Percentiles rank a stretch among this genome's conserved stretches.
Evolutionary conservation across 2,113 vertebrate species (phyloP).

Genomic region (Rhinolophus sinicus): DNA sequence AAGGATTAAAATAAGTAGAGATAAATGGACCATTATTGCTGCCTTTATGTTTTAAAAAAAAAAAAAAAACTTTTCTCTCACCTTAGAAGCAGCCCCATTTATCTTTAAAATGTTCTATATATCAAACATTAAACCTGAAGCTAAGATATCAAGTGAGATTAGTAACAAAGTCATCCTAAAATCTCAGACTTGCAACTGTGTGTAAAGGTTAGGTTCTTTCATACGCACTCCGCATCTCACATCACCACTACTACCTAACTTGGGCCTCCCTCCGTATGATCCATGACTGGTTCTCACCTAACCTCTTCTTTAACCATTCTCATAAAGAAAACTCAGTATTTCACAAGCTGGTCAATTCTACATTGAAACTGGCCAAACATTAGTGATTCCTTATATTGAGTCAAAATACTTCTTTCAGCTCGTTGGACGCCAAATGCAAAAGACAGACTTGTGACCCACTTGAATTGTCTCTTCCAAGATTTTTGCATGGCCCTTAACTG

Average conservation of each 20-base stretch:
- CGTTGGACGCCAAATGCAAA: not conserved
- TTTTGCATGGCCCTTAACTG: not conserved
- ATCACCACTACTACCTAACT: not conserved
- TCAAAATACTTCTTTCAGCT: not conserved
- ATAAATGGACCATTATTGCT: not conserved
- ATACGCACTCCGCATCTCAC: not conserved
- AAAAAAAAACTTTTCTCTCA: not conserved
- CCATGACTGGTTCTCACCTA: not conserved
- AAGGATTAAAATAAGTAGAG: not conserved
- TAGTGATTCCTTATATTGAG: not conserved
- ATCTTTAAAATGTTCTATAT: not conserved
- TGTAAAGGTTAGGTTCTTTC: not conserved
- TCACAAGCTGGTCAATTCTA: not conserved
- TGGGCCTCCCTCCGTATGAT: not conserved
- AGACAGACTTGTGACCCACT: not conserved
- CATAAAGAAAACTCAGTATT: not conserved
- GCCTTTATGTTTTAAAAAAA: not conserved
- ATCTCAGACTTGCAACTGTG: not conserved
- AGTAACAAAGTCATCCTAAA: constrained; percentile 40
- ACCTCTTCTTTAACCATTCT: not conserved
- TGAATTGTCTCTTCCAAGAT: not conserved
- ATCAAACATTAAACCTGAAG: not conserved
- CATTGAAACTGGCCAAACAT: not conserved
- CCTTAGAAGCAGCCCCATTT: not conserved
- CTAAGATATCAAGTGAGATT: not conserved